These are phyloP conservation scores for Ceyx cyanopectus DNA, from an alignment of 2,113 vertebrate species.

Conservation along the genomic window DNA sequence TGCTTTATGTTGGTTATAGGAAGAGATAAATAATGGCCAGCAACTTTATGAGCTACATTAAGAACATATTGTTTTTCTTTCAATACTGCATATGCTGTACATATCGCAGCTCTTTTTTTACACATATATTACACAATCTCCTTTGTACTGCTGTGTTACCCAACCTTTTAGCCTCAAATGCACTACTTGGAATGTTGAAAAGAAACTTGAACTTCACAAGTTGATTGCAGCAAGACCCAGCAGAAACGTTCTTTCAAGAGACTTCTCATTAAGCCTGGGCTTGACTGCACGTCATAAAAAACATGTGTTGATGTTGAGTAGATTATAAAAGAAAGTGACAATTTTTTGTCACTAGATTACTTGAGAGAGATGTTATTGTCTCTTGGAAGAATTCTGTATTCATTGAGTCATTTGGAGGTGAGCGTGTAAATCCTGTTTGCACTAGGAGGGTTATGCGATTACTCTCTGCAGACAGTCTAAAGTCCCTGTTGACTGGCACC, in stretches of 20 bases:
- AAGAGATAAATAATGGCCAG: background rate
- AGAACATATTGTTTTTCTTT: background rate
- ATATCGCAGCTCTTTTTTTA: background rate
- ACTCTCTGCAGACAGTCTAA: background rate
- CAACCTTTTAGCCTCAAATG: background rate
- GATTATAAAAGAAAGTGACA: background rate
- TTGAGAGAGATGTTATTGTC: background rate
- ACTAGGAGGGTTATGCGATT: no score
- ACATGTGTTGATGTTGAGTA: background rate
- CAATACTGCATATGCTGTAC: background rate
- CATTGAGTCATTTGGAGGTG: background rate
- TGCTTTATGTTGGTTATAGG: no score
- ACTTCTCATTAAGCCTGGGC: background rate
- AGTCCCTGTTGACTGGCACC: background rate
- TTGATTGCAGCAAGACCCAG: background rate
- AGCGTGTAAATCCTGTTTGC: no score
- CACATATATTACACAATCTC: background rate
- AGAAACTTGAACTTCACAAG: background rate
- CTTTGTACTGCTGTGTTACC: background rate
- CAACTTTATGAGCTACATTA: background rate
- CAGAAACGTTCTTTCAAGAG: background rate
- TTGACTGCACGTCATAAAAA: background rate
- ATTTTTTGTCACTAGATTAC: background rate
- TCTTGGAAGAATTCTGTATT: background rate
- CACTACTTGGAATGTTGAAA: background rate